Evolutionary conservation across 2,797 vertebrate genomes (phyloP).

Genomic region (Enteromius mattozi): DNA sequence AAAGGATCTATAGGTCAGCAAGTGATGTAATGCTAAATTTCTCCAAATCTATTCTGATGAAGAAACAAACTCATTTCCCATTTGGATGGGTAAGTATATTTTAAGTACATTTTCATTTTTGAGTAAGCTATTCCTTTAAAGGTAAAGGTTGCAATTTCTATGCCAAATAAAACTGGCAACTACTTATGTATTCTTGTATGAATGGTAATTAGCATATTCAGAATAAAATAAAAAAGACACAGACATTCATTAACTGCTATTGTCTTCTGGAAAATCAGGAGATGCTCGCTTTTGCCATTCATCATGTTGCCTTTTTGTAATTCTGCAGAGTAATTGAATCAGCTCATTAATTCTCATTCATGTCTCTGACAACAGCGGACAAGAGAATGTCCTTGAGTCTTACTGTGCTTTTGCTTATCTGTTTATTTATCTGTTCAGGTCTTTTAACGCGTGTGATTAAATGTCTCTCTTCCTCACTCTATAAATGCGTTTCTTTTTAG

Average conservation of each 20-base stretch:
- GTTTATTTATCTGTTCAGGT: background rate
- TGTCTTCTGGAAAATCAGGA: background rate
- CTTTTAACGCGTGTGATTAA: constrained; percentile 9
- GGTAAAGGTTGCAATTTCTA: background rate
- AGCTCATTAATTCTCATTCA: constrained; percentile 29
- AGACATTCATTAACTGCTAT: background rate
- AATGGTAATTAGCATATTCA: background rate
- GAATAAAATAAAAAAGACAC: background rate
- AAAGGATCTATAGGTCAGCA: background rate
- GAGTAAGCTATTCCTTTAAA: background rate
- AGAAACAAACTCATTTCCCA: background rate
- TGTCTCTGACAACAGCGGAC: background rate
- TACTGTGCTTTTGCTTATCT: background rate
- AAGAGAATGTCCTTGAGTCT: constrained; percentile 12
- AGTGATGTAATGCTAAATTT: background rate
- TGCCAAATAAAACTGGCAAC: background rate
- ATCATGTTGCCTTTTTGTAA: background rate
- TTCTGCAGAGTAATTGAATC: constrained; percentile 23
- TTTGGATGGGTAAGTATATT: background rate
- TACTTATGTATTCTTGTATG: background rate
- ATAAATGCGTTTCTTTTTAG: background rate
- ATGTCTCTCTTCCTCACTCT: background rate
- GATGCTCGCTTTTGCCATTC: background rate
- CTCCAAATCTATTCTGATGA: background rate
- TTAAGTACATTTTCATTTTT: background rate